Base-by-base conservation (phyloP, 2,113 vertebrate species). In the Tyto alba region DNA sequence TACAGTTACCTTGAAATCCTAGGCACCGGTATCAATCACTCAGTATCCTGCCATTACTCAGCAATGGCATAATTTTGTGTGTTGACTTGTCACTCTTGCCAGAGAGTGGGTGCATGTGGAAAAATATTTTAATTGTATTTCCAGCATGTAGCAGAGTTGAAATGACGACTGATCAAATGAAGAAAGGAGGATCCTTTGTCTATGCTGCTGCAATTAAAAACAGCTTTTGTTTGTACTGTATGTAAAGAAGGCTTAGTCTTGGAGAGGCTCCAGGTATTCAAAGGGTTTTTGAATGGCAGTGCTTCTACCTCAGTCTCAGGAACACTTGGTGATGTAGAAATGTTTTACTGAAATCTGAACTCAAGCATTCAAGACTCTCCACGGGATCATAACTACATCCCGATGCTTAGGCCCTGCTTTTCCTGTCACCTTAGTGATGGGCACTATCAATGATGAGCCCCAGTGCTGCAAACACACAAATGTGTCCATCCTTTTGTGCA, bases 81-180 rank as follows among this genome's bases (percentile, higher is more conserved):
- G 77, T 63, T 92, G 91, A 84, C 50, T 95, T 78, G 47, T 93
- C n/a, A 56, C 29, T 68, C 21, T 50, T 95, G 27, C 63, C 11
- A 34, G 81, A 92, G 73, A 82, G 34, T 64, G 71, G 41, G 62
- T 90, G 60, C 55, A n/a, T 67, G 68, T 91, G 81, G 68, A 86
- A 93, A 90, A 83, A 67, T 92, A 80, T 92, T 95, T 92, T 89
- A 95, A 86, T 89, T 91, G 43, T 71, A 56, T 64, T 94, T 96
- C 45, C 47, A 85, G 40, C 84, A 32, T 66, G 50, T 93, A 66
- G 84, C 88, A 64, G 45, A 84, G 64, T 76, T 84, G 38, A 89
- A 95, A 84, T 82, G 57, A 86, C 1, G 2, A 71, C 60, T 64
- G 75, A 81, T 86, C n/a, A 88, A 53, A 57, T 60, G 66, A 76